Percentiles rank a stretch among this genome's conserved stretches.
phyloP scores from a whole-genome alignment of 1,140 invertebrate genomes.

The Formica selysi region DNA sequence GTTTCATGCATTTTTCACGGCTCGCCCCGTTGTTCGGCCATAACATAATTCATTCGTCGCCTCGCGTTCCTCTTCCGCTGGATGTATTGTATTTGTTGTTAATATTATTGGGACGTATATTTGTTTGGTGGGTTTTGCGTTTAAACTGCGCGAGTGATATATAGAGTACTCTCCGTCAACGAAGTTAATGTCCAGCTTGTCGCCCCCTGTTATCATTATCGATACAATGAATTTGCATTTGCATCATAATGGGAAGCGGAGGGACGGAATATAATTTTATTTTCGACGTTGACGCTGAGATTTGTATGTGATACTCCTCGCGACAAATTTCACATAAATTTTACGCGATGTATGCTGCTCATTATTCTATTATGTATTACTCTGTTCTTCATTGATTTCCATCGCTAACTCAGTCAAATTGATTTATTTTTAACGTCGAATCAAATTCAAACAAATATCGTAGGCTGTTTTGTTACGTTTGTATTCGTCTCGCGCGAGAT shows the following conservation, averaged over 20 bases:
- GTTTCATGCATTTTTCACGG: conserved; percentile 30
- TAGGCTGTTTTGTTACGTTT: background rate
- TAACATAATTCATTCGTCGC: conserved; percentile 54
- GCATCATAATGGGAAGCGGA: conserved; percentile 33
- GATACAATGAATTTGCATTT: conserved; percentile 54
- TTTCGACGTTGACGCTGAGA: conserved; percentile 27
- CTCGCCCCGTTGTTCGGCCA: conserved; percentile 15
- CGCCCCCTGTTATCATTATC: conserved; percentile 48
- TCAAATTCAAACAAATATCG: background rate
- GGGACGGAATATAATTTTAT: conserved; percentile 38
- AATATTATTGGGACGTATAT: conserved; percentile 61
- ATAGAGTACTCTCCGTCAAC: conserved; percentile 50
- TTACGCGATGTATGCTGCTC: background rate
- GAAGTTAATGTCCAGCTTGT: conserved; percentile 61
- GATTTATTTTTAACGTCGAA: background rate
- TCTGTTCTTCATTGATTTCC: background rate
- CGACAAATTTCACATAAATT: background rate
- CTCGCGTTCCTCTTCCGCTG: conserved; percentile 22
- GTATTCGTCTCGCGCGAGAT: background rate
- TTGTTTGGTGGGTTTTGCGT: conserved; percentile 54
- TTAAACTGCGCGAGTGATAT: conserved; percentile 53
- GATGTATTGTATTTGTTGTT: conserved; percentile 59
- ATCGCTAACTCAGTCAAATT: background rate
- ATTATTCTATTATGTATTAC: background rate
- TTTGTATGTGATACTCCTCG: conserved; percentile 34